Evolutionary conservation across 2,797 vertebrate genomes (phyloP).

Genomic region (Gobio occitaniae): DNA sequence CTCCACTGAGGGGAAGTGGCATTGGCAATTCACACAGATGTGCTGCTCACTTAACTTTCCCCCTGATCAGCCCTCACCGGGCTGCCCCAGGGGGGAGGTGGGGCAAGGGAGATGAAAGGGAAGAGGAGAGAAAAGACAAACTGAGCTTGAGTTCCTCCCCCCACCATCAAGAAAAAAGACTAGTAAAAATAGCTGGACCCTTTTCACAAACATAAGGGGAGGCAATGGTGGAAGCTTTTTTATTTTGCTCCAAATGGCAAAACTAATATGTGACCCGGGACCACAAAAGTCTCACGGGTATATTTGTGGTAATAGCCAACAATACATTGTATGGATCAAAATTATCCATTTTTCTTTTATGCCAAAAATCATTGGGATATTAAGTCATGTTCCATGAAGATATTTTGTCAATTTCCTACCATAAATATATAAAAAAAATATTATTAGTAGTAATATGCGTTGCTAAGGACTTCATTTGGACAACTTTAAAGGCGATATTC

Average conservation of each 20-base stretch:
- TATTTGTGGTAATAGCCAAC: too few species aligned
- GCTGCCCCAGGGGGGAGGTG: conserved; percentile 39
- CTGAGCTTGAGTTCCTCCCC: conserved; percentile 24
- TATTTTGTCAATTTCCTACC: too few species aligned
- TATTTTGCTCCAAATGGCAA: not conserved
- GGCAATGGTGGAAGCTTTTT: not conserved
- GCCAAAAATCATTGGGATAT: too few species aligned
- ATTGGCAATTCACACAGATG: conserved; percentile 60
- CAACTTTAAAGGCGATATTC: too few species aligned
- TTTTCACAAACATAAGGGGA: conserved; percentile 26
- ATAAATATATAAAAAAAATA: too few species aligned
- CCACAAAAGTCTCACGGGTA: too few species aligned
- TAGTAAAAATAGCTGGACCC: conserved; percentile 13
- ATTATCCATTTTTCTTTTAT: too few species aligned
- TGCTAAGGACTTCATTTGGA: too few species aligned
- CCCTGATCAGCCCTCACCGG: conserved; percentile 52
- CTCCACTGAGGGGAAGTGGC: conserved; percentile 57
- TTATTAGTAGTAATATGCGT: too few species aligned
- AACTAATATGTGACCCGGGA: not conserved
- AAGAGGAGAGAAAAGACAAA: conserved; percentile 42
- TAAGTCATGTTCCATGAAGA: too few species aligned
- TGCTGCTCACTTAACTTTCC: conserved; percentile 66
- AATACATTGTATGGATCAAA: too few species aligned
- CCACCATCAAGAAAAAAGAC: conserved; percentile 15
- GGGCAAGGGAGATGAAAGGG: conserved; percentile 51